Evolutionary conservation across 2,888 invertebrate genomes (phyloP).

Genomic region (Trissolcus brochymenae): DNA sequence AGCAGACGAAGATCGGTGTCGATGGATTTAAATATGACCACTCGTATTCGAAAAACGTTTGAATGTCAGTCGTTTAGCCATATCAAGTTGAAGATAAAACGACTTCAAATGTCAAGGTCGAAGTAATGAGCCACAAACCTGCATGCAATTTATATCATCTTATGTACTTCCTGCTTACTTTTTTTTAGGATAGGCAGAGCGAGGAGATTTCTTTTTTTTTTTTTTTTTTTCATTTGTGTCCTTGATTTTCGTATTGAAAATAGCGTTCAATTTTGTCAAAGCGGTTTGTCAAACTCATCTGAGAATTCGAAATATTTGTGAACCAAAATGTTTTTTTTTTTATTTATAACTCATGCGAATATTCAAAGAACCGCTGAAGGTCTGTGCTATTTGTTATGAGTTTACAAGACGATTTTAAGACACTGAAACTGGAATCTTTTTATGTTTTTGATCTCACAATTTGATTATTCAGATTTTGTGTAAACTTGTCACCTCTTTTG

Average conservation of each 20-base stretch:
- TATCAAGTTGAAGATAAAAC: slow-evolving; percentile 30
- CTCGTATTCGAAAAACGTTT: slow-evolving; percentile 2
- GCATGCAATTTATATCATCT: slow-evolving; percentile 14
- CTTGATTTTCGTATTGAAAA: too few species aligned
- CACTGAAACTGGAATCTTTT: too few species aligned
- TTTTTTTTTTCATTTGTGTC: too few species aligned
- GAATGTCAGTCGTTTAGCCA: slow-evolving; percentile 20
- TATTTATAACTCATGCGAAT: slow-evolving; percentile 17
- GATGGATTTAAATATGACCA: slow-evolving; percentile 4
- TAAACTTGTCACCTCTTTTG: too few species aligned
- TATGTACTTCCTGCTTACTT: too few species aligned
- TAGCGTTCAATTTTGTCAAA: too few species aligned
- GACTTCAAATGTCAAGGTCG: slow-evolving; percentile 38
- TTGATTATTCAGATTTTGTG: too few species aligned
- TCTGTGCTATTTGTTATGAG: slow-evolving; percentile 31
- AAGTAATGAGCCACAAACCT: slow-evolving; percentile 29
- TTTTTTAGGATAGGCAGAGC: too few species aligned
- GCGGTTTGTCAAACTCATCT: too few species aligned
- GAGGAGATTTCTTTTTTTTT: too few species aligned
- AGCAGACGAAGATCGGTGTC: slow-evolving; percentile 7
- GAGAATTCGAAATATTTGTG: neutral
- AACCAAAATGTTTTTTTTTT: neutral
- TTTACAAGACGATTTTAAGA: too few species aligned
- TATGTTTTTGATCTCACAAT: too few species aligned
- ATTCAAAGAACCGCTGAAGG: slow-evolving; percentile 8